These are phyloP conservation scores for Chironomus striatipennis DNA, from an alignment of 1,140 invertebrate genomes.

Conservation along the genomic window DNA sequence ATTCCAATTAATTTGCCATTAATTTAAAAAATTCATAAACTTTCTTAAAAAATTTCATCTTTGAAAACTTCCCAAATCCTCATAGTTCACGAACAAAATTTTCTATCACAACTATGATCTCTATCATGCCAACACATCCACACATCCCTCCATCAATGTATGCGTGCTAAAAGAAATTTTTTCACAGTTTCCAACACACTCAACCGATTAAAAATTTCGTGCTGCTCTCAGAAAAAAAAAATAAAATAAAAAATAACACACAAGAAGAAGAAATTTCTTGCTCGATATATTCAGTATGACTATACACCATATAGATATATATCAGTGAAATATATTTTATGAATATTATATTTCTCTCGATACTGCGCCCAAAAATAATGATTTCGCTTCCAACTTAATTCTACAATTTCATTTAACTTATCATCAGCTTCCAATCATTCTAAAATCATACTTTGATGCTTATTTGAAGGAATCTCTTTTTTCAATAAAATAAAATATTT, in stretches of 20 bases:
- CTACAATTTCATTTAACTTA: slow-evolving; percentile 14
- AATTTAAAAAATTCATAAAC: neutral
- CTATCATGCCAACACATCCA: too few species aligned
- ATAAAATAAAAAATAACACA: neutral
- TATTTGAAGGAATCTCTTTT: too few species aligned
- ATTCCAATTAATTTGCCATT: neutral
- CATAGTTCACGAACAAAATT: too few species aligned
- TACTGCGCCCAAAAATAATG: slow-evolving; percentile 3
- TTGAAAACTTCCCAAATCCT: too few species aligned
- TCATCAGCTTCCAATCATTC: slow-evolving; percentile 12
- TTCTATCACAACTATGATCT: too few species aligned
- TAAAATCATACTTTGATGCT: neutral
- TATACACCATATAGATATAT: neutral
- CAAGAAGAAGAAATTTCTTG: neutral
- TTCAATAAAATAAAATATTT: too few species aligned
- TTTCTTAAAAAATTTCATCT: neutral
- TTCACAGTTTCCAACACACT: neutral
- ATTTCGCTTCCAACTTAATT: slow-evolving; percentile 13
- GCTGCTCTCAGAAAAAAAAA: neutral
- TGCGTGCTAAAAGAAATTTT: neutral
- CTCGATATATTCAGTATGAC: neutral
- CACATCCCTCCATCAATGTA: neutral
- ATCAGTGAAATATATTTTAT: neutral
- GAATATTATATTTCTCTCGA: neutral
- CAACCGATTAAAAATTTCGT: neutral